Evolutionary conservation across 1,140 invertebrate species (phyloP), one percentile per base, ranked within the genome.

Genomic region (Drosophila sulfurigaster): DNA sequence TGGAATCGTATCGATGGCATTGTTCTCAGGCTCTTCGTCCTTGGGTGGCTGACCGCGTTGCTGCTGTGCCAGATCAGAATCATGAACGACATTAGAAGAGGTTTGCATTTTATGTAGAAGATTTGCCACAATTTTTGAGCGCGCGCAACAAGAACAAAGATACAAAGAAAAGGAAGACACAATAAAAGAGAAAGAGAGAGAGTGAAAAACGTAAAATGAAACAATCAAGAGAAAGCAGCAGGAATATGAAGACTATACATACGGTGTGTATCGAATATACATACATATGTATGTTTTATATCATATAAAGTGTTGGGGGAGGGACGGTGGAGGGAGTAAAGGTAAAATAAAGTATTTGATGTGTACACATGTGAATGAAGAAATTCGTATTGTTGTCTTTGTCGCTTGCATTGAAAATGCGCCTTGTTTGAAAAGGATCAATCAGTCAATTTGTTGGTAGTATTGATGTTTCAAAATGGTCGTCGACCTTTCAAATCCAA

Each of bases 21-120:
- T 91, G 68, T 89, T 91, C 70, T 91, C 88, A 77, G 88, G 83
- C 74, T 91, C 88, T 76, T 91, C 88, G 70, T 91, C 88, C 89
- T 91, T 91, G 49, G 89, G 83, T 68, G 89, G 88, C 69, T 90
- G 86, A 60, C 87, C 82, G 70, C 88, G 88, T 75, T 91, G 87
- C 87, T 89, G 78, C 56, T 66, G 68, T 54, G 38, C 54, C 75
- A 77, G 43, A 46, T 49, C 63, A 57, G 20, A 25, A n/a, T 58
- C 35, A 41, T 11, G 32, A 32, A 15, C n/a, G 52, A 74, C 11
- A 66, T 38, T 20, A 35, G n/a, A 41, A 10, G n/a, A 20, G 13
- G 25, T 49, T 69, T 32, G 57, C 38, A 28, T 58, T 11, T 46
- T 8, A 38, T 38, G 35, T 38, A 10, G 71, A 45, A 70, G 58